These are phyloP conservation scores for Cyrtorhinus lividipennis DNA, from an alignment of 1,140 invertebrate genomes.

Conservation along the genomic window DNA sequence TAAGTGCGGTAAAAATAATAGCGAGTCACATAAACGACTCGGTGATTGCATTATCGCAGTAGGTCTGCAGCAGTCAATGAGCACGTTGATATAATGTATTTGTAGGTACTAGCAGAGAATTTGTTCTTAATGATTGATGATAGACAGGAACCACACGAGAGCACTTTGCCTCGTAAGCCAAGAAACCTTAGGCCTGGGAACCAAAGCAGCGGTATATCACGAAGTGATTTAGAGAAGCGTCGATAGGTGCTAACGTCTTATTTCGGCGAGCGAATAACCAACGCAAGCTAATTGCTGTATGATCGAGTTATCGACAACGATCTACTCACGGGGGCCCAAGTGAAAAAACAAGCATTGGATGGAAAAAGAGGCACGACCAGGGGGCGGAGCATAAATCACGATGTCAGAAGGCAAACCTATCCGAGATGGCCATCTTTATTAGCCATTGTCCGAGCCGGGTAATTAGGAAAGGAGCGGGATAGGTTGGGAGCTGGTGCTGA, in stretches of 20 bases:
- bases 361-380: conserved; percentile 10
- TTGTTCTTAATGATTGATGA: no score
- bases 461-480: conserved; percentile 4
- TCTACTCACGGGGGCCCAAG: conserved; percentile 8
- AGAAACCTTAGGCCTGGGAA: no score
- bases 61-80: no score
- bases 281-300: conserved; percentile 11
- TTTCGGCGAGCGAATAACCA: conserved; percentile 9
- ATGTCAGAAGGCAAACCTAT: not conserved
- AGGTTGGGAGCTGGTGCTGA: no score
- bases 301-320: conserved; percentile 7
- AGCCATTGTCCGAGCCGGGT: conserved; percentile 11
- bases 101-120: no score
- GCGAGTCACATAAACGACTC: no score
- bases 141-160: no score
- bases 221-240: conserved; percentile 4
- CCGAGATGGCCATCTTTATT: conserved; percentile 15
- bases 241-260: conserved; percentile 12
- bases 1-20: no score
- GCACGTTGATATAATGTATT: no score
- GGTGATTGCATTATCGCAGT: no score
- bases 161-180: no score
- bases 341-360: conserved; percentile 1
- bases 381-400: conserved; percentile 12
- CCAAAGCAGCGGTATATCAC: not conserved